phyloP scores from a whole-genome alignment of 1,140 invertebrate genomes.

The Saccostrea echinata region DNA sequence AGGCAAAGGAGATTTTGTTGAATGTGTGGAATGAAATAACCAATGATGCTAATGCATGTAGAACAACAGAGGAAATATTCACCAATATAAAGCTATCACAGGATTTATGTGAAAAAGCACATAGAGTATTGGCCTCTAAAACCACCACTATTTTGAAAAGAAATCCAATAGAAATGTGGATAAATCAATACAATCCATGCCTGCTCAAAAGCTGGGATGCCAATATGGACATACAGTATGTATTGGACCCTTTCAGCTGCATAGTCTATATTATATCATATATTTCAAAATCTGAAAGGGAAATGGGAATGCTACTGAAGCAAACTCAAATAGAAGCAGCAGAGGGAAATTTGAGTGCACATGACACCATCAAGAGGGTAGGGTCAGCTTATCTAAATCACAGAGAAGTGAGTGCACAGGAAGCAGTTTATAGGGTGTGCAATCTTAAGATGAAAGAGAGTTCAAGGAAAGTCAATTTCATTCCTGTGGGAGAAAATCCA shows the following conservation, averaged over 20 bases:
- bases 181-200: constrained; percentile 54
- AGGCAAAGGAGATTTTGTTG: constrained; percentile 35
- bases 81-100: constrained; percentile 16
- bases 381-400: constrained; percentile 52
- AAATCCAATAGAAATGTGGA: constrained; percentile 31
- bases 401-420: constrained; percentile 56
- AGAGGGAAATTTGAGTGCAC: constrained; percentile 44
- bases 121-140: constrained; percentile 28
- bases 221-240: constrained; percentile 58
- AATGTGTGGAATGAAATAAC: constrained; percentile 20
- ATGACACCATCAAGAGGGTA: constrained; percentile 49
- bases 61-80: neutral
- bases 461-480: constrained; percentile 52
- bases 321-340: neutral
- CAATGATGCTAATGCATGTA: neutral
- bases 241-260: constrained; percentile 53
- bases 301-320: too few relatives aligned
- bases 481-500: constrained; percentile 54
- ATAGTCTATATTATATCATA: constrained; percentile 57
- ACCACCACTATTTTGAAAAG: constrained; percentile 50
- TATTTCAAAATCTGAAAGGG: constrained; percentile 56
- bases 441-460: constrained; percentile 54
- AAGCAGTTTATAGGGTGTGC: constrained; percentile 52
- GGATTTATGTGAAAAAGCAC: constrained; percentile 41
- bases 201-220: constrained; percentile 55